Evolutionary conservation across 23 tunicate genomes (phyloP).

Genomic region (Trididemnum clinides): DNA sequence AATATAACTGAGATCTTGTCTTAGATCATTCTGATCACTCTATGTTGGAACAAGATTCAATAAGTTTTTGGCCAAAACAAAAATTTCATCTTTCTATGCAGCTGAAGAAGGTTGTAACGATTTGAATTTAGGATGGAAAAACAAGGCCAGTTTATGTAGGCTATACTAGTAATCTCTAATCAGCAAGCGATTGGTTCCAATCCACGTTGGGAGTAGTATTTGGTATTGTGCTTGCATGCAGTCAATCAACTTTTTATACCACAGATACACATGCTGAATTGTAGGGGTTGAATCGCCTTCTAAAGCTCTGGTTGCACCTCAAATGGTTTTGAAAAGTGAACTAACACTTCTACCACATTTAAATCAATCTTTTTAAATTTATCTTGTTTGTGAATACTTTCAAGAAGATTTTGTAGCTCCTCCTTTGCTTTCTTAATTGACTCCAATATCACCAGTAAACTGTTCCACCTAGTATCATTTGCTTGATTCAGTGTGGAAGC

Average conservation of each 20-base stretch:
- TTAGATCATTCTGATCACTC: not conserved
- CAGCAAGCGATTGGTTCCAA: too few relatives aligned
- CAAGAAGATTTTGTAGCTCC: not conserved
- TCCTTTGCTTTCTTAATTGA: not conserved
- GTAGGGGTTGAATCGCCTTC: constrained; percentile 9
- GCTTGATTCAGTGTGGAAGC: not conserved
- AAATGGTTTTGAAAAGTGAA: not conserved
- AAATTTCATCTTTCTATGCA: not conserved
- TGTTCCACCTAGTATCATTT: constrained; percentile 5
- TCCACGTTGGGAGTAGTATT: too few relatives aligned
- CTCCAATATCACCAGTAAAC: not conserved
- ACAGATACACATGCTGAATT: not conserved
- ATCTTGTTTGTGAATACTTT: not conserved
- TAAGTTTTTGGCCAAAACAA: not conserved
- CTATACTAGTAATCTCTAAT: too few relatives aligned
- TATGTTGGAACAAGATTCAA: not conserved
- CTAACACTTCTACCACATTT: not conserved
- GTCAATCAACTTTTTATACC: not conserved
- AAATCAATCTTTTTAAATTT: not conserved
- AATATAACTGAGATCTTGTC: not conserved
- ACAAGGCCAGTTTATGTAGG: not conserved
- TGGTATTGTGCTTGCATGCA: too few relatives aligned
- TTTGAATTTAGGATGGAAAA: constrained; percentile 9
- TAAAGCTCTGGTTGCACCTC: not conserved
- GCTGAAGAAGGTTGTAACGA: not conserved